Evolutionary conservation across 2,797 vertebrate genomes (phyloP).

Genomic region (Chaetodon trifasciatus): DNA sequence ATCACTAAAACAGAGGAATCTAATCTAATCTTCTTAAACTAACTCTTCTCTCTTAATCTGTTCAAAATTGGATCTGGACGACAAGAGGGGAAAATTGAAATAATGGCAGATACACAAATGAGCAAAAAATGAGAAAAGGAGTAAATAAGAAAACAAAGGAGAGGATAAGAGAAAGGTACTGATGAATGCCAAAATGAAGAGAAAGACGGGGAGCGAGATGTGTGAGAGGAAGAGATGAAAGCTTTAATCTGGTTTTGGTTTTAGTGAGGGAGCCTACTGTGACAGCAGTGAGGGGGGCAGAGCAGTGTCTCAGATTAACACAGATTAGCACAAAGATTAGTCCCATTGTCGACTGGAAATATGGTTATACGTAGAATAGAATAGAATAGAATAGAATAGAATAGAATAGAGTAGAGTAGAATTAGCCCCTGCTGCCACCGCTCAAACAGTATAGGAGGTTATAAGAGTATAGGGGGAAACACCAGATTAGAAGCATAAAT

Average conservation of each 20-base stretch:
- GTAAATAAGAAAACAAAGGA: neutral
- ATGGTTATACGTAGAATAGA: slow-evolving; percentile 26
- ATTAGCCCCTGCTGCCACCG: slow-evolving; percentile 16
- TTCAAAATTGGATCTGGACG: slow-evolving; percentile 12
- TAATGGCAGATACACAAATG: slow-evolving; percentile 1
- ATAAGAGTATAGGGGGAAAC: slow-evolving; percentile 38
- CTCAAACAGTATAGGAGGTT: slow-evolving; percentile 8
- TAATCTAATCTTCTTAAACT: slow-evolving; percentile 48
- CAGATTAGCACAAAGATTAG: slow-evolving; percentile 64
- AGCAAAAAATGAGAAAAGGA: neutral
- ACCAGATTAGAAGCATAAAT: slow-evolving; percentile 62
- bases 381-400: slow-evolving; percentile 28
- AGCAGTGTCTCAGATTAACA: slow-evolving; percentile 59
- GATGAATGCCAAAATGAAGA: slow-evolving; percentile 4
- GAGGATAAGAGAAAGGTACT: neutral
- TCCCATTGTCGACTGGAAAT: slow-evolving; percentile 44
- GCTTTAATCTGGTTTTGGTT: slow-evolving; percentile 57
- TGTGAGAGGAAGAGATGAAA: slow-evolving; percentile 28
- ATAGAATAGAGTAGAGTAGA: slow-evolving; percentile 36
- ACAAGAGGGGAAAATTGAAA: slow-evolving; percentile 13
- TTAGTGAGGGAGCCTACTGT: slow-evolving; percentile 56
- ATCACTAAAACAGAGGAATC: slow-evolving; percentile 20
- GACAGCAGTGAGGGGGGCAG: slow-evolving; percentile 47
- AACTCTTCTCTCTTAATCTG: slow-evolving; percentile 41
- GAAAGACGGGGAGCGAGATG: neutral